Evolutionary conservation across 2,797 vertebrate genomes (phyloP).

Genomic region (Garrulus glandarius): DNA sequence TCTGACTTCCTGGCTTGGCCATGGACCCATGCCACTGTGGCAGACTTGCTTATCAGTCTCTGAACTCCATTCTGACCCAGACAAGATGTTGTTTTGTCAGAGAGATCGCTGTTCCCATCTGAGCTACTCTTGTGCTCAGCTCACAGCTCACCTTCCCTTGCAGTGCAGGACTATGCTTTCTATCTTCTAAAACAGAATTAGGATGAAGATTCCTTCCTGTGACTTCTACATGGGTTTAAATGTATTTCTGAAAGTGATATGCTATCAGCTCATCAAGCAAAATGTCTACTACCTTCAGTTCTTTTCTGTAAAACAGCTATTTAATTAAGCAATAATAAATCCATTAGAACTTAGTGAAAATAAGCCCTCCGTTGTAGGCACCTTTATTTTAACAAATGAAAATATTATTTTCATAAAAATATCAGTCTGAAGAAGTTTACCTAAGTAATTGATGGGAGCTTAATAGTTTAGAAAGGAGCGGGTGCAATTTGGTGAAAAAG

Average conservation of each 20-base stretch:
- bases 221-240: background rate
- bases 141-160: background rate
- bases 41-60: background rate
- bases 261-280: background rate
- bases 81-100: background rate
- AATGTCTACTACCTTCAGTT: background rate
- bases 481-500: background rate
- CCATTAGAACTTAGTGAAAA: background rate
- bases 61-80: background rate
- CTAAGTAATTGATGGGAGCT: background rate
- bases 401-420: background rate
- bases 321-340: background rate
- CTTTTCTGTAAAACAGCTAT: background rate
- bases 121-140: fast-evolving
- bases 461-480: background rate
- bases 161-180: background rate
- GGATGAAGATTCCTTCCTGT: background rate
- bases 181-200: background rate
- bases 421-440: background rate
- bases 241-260: background rate
- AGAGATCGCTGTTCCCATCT: background rate
- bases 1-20: background rate
- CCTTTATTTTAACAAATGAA: background rate
- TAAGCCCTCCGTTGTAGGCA: background rate
- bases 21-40: fast-evolving